phyloP scores from a whole-genome alignment of 2,888 invertebrate genomes.

The Drosophila borealis region DNA sequence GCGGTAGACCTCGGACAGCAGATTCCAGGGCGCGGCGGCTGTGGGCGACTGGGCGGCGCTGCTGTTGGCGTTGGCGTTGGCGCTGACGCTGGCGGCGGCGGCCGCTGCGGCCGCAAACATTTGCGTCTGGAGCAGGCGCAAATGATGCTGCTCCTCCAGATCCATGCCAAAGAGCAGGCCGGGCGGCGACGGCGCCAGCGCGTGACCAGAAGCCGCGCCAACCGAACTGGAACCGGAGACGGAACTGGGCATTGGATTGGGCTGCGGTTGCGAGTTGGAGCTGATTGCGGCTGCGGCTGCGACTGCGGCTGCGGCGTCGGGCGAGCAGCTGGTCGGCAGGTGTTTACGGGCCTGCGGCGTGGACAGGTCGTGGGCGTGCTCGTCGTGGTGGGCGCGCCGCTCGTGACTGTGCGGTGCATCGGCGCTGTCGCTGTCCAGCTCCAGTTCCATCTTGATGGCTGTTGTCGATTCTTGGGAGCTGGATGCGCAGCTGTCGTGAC shows the following conservation, averaged over 20 bases:
- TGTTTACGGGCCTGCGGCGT: slow-evolving; percentile 30
- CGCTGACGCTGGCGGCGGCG: slow-evolving; percentile 65
- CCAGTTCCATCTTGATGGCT: slow-evolving; percentile 67
- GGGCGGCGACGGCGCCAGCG: slow-evolving; percentile 29
- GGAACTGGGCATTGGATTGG: slow-evolving; percentile 4
- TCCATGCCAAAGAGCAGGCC: slow-evolving; percentile 54
- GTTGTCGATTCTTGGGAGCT: slow-evolving; percentile 35
- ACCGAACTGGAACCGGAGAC: slow-evolving; percentile 1
- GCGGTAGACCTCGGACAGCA: slow-evolving; percentile 84
- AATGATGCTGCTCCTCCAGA: slow-evolving; percentile 76
- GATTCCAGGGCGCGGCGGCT: slow-evolving; percentile 73
- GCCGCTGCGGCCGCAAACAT: slow-evolving; percentile 83
- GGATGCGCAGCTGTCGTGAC: slow-evolving; percentile 55
- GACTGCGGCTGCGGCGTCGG: background rate
- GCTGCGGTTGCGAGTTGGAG: slow-evolving; percentile 6
- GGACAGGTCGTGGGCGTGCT: slow-evolving; percentile 39
- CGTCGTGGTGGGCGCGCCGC: background rate
- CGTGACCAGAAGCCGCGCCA: background rate
- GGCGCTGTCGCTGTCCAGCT: slow-evolving; percentile 47
- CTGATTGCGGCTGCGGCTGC: background rate
- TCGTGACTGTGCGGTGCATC: slow-evolving; percentile 10
- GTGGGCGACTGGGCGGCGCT: slow-evolving; percentile 18
- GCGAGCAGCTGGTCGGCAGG: slow-evolving; percentile 20
- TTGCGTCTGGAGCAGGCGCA: slow-evolving; percentile 79
- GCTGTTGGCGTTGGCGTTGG: slow-evolving; percentile 56